Evolutionary conservation across 2,888 invertebrate genomes (phyloP), one percentile per base, ranked within the genome.

Genomic region (Drosophila limbata): DNA sequence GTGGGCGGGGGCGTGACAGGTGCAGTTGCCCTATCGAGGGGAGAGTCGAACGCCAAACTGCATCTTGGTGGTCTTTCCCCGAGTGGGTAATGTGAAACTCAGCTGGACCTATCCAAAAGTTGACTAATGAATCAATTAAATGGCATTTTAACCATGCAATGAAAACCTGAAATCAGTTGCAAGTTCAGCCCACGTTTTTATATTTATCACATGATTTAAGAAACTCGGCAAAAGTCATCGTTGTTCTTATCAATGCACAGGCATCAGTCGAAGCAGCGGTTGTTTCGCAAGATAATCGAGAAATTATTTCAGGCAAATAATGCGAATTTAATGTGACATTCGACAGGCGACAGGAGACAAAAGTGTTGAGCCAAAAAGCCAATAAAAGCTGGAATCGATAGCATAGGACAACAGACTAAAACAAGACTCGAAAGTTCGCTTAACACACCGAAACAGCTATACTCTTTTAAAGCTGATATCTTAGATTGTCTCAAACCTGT

Each of bases 301-400:
- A 83, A 82, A 86, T 83, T 83, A 86, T 88, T 88, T 88, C 86
- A 86, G 77, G 78, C 88, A 84, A 88, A 84, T 89, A 89, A 88
- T 83, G 79, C 73, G 84, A 84, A 77, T 84, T 86, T 89, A 88
- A 88, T 83, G 79, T 86, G 88, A 88, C 86, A 79, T 79, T 75
- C 88, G 81, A 85, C 88, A 79, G 69, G 69, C 28, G 72, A 68
- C 74, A 51, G 25, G 60, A 31, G 78, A 80, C 79, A 75, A 76
- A 37, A 75, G 62, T 44, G 53, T 13, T 53, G 55, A 68, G 57
- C 55, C 69, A 71, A 69, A 69, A 68, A 63, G 35, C 65, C 72
- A 60, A 70, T 31, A 37, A 65, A 42, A 51, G 52, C 52, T 15
- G 59, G 59, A 56, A 40, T 6, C 51, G 35, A 57, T 68, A 53